Conservation (phyloP, 2,797 vertebrate species). For the Garrulus glandarius region DNA sequence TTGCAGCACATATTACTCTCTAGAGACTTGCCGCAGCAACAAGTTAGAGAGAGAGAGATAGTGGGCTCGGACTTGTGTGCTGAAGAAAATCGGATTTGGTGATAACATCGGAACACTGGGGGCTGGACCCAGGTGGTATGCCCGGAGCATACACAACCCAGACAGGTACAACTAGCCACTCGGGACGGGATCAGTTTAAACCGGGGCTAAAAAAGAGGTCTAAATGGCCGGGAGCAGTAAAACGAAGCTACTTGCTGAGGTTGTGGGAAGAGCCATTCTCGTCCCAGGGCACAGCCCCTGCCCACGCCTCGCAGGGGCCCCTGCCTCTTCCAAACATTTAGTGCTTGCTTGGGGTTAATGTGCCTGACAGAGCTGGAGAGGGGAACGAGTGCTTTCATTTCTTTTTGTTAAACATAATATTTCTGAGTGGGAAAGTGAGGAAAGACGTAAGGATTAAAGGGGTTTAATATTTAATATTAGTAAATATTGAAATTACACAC, state of each 20-base stretch:
- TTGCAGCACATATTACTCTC: conserved; percentile 91
- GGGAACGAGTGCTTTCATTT: background rate
- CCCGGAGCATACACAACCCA: background rate
- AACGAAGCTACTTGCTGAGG: background rate
- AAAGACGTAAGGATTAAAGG: background rate
- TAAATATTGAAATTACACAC: background rate
- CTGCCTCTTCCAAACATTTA: conserved; percentile 38
- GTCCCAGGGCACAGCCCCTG: conserved; percentile 13
- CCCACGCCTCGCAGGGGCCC: conserved; percentile 18
- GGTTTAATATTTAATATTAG: background rate
- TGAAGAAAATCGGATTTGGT: conserved; percentile 71
- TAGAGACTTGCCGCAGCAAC: conserved; percentile 88
- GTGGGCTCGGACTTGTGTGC: conserved; percentile 65
- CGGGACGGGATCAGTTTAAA: background rate
- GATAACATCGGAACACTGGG: conserved; percentile 64
- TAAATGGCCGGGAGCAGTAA: background rate
- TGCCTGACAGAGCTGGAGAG: background rate
- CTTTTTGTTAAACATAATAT: background rate
- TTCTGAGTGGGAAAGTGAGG: background rate
- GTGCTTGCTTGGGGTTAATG: background rate
- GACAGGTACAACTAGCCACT: conserved; percentile 22
- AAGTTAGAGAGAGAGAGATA: conserved; percentile 80
- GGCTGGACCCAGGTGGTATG: conserved; percentile 19
- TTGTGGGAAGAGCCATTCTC: background rate
- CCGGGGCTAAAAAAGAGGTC: background rate